Conservation (phyloP, 2,797 vertebrate genomes). For the Bovichtus diacanthus region DNA sequence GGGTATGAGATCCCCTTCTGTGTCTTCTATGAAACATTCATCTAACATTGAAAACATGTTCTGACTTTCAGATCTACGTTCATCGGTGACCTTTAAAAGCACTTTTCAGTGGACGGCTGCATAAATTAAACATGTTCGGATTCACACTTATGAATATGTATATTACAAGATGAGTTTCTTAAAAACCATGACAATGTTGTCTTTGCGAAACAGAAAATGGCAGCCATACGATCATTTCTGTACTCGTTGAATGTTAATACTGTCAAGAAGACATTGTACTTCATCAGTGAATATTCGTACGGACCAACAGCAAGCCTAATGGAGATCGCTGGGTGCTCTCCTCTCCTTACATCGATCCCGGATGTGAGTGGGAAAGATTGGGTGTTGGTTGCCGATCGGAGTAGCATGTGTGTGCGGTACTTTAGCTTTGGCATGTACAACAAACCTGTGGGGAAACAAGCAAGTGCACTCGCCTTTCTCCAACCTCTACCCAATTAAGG, state of each 20-base stretch:
- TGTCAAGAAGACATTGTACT: not conserved
- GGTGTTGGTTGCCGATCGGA: slow-evolving; percentile 33
- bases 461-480: slow-evolving; percentile 53
- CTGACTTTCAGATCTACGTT: not conserved
- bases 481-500: slow-evolving; percentile 70
- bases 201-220: not conserved
- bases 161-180: not conserved
- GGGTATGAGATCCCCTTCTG: not conserved
- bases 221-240: not conserved
- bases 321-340: slow-evolving; percentile 36
- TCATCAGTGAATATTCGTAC: slow-evolving; percentile 24
- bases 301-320: slow-evolving; percentile 26
- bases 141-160: not conserved
- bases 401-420: slow-evolving; percentile 33
- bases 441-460: slow-evolving; percentile 68
- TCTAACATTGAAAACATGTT: not conserved
- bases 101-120: not conserved
- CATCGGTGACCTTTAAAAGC: not conserved
- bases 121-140: slow-evolving; percentile 1
- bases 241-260: slow-evolving; percentile 1
- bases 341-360: slow-evolving; percentile 47
- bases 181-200: not conserved
- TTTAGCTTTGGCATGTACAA: slow-evolving; percentile 62
- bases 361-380: slow-evolving; percentile 18
- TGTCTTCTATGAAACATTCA: not conserved